Conservation (phyloP, 2,113 vertebrate genomes). For the Collichthys lucidus region DNA sequence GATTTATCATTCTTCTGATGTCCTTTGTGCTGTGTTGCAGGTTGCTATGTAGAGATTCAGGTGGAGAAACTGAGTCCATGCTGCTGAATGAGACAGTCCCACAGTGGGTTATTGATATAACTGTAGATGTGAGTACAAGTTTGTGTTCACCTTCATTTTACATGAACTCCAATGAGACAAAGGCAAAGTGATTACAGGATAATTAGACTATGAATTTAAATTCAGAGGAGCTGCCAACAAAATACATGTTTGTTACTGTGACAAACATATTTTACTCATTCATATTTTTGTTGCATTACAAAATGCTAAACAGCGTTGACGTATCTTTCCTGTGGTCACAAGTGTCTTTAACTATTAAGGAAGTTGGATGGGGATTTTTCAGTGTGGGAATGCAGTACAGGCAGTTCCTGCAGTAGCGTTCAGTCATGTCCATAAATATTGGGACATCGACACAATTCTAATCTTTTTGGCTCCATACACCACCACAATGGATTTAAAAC, state of each 20-base stretch:
- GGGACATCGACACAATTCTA: too few relatives aligned
- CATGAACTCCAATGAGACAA: background rate
- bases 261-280: too few relatives aligned
- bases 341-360: background rate
- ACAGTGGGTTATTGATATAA: slow-evolving; percentile 99
- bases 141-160: background rate
- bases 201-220: background rate
- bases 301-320: too few relatives aligned
- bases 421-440: too few relatives aligned
- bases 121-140: slow-evolving; percentile 93
- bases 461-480: too few relatives aligned
- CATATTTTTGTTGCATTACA: too few relatives aligned
- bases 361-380: background rate
- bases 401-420: background rate
- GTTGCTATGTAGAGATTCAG: slow-evolving; percentile 96
- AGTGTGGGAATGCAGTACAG: background rate
- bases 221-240: background rate
- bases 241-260: background rate
- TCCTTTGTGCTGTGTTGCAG: slow-evolving; percentile 74
- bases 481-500: too few relatives aligned
- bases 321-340: background rate
- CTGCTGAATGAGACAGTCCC: slow-evolving; percentile 98
- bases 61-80: slow-evolving; percentile 98
- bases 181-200: background rate
- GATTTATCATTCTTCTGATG: background rate